Conservation (phyloP, 2,888 invertebrate species). For the Malacosoma neustria region DNA sequence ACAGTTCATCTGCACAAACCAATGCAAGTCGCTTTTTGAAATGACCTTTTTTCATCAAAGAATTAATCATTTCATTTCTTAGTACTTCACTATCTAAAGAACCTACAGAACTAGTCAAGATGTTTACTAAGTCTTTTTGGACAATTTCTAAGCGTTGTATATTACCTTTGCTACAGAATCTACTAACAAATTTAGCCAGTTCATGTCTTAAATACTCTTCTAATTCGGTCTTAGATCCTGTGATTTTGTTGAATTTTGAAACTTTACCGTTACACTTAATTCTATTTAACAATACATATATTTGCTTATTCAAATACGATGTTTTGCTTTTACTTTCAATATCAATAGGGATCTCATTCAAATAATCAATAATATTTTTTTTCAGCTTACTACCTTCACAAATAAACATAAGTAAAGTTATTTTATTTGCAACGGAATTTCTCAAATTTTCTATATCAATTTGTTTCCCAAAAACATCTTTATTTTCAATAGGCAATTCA, state of each 20-base stretch:
- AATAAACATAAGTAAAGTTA: slow-evolving; percentile 19
- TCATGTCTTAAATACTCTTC: slow-evolving; percentile 23
- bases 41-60: slow-evolving; percentile 22
- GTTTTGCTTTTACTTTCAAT: slow-evolving; percentile 16
- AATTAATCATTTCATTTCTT: slow-evolving; percentile 22
- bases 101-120: slow-evolving; percentile 26
- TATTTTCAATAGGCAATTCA: slow-evolving; percentile 21
- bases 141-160: slow-evolving; percentile 18
- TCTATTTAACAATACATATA: slow-evolving; percentile 19
- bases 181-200: slow-evolving; percentile 21
- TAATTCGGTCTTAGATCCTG: slow-evolving; percentile 25
- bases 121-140: slow-evolving; percentile 29
- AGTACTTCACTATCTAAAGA: slow-evolving; percentile 19
- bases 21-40: slow-evolving; percentile 23
- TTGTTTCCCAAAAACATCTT: slow-evolving; percentile 14
- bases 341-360: slow-evolving; percentile 29
- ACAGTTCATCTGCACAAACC: slow-evolving; percentile 21
- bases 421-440: slow-evolving; percentile 16
- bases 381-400: slow-evolving; percentile 16
- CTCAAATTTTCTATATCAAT: slow-evolving; percentile 19
- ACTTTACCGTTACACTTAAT: slow-evolving; percentile 3
- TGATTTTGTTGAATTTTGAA: slow-evolving; percentile 8
- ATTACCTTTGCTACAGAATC: slow-evolving; percentile 16
- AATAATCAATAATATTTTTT: slow-evolving; percentile 21
- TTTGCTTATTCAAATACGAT: slow-evolving; percentile 22